phyloP scores from a whole-genome alignment of 2,888 invertebrate species.

The Watsonalla cultraria region DNA sequence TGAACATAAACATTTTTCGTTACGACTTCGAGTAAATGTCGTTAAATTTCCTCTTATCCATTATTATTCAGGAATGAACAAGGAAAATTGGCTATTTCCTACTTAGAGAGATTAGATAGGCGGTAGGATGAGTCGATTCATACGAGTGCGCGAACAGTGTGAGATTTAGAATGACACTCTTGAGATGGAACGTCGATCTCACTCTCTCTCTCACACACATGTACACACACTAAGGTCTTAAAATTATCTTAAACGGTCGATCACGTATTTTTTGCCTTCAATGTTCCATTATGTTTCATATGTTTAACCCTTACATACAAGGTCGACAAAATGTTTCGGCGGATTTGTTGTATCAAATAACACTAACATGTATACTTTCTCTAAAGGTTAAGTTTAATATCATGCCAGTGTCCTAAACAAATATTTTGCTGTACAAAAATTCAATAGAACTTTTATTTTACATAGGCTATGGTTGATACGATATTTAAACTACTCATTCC shows the following conservation, averaged over 20 bases:
- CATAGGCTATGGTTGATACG: too few relatives aligned
- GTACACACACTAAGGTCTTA: conserved; percentile 1
- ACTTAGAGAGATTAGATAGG: conserved; percentile 25
- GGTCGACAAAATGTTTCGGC: too few relatives aligned
- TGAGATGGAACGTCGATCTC: conserved; percentile 11
- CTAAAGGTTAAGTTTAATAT: too few relatives aligned
- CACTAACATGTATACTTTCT: too few relatives aligned
- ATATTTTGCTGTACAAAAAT: too few relatives aligned
- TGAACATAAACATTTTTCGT: conserved; percentile 25
- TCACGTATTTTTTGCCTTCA: neutral
- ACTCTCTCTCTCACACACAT: neutral
- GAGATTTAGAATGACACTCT: conserved; percentile 9
- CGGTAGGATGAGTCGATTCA: conserved; percentile 17
- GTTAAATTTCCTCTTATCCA: conserved; percentile 27
- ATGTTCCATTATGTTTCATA: too few relatives aligned
- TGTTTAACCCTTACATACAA: too few relatives aligned
- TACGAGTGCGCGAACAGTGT: conserved; percentile 3
- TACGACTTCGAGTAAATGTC: conserved; percentile 20
- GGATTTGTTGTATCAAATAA: too few relatives aligned
- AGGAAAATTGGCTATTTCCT: conserved; percentile 25
- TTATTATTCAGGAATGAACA: conserved; percentile 25
- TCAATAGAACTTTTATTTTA: too few relatives aligned
- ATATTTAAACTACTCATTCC: too few relatives aligned
- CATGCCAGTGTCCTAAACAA: too few relatives aligned
- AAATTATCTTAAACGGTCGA: neutral